A percentile compares a stretch with the other conserved stretches of the same genome.
These are phyloP conservation scores for Helleia helle DNA, from an alignment of 2,888 invertebrate species.

Conservation along the genomic window DNA sequence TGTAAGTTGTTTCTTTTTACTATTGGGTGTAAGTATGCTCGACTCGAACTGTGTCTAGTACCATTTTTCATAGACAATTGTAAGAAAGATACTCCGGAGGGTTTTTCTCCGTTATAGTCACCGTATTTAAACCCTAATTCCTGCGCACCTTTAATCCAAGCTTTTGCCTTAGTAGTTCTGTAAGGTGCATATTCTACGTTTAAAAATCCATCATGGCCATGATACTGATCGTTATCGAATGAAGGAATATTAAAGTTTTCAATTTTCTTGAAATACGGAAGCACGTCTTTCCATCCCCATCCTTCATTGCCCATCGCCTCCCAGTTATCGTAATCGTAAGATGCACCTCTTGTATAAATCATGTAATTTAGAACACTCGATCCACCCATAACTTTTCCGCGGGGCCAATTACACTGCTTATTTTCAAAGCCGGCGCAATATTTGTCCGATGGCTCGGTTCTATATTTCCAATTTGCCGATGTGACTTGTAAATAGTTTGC, in stretches of 20 bases:
- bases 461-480: conserved; percentile 86
- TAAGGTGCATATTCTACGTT: conserved; percentile 70
- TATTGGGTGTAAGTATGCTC: conserved; percentile 78
- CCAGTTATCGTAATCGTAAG: conserved; percentile 85
- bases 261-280: conserved; percentile 85
- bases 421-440: conserved; percentile 85
- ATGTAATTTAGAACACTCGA: conserved; percentile 86
- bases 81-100: conserved; percentile 75
- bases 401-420: conserved; percentile 83
- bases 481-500: conserved; percentile 82
- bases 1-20: conserved; percentile 75
- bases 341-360: conserved; percentile 83
- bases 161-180: conserved; percentile 61
- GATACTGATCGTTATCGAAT: conserved; percentile 64
- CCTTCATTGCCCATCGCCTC: conserved; percentile 79
- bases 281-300: conserved; percentile 82
- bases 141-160: conserved; percentile 76
- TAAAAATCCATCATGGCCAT: conserved; percentile 72
- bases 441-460: conserved; percentile 81
- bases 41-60: conserved; percentile 77
- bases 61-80: conserved; percentile 79
- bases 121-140: conserved; percentile 74
- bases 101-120: conserved; percentile 77
- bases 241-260: conserved; percentile 79
- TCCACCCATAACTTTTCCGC: conserved; percentile 89